These are phyloP conservation scores for Drosophila sturtevanti DNA, from an alignment of 1,140 invertebrate species.

Conservation along the genomic window DNA sequence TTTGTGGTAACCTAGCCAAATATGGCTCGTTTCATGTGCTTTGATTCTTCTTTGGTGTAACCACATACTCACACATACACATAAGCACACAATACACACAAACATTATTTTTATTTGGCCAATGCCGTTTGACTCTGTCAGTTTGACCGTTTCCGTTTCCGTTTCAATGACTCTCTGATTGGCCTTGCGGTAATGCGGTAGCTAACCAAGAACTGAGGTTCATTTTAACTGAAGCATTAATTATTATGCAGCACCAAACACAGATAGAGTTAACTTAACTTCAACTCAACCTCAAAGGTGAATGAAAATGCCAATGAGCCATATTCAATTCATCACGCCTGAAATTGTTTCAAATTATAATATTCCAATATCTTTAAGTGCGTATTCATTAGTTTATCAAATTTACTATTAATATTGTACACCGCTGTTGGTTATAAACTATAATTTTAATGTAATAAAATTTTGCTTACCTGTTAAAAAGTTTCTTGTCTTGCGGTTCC, in stretches of 20 bases:
- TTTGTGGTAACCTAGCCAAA: constrained; percentile 57
- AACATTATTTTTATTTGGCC: constrained; percentile 75
- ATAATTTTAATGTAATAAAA: neutral
- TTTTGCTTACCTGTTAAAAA: constrained; percentile 1
- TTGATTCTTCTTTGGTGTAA: constrained; percentile 13
- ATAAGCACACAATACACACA: constrained; percentile 14
- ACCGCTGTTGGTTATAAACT: neutral
- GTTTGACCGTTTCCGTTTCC: constrained; percentile 65
- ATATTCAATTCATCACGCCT: neutral
- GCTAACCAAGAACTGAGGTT: constrained; percentile 29
- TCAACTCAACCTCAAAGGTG: neutral
- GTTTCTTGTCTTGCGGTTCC: constrained; percentile 5
- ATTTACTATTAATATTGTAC: too few species aligned
- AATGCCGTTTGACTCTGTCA: constrained; percentile 74
- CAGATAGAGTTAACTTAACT: neutral
- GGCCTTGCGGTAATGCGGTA: constrained; percentile 63
- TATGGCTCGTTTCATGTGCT: constrained; percentile 24
- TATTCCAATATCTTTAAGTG: too few species aligned
- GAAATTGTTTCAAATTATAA: neutral
- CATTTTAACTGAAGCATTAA: constrained; percentile 53
- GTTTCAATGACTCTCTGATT: constrained; percentile 79
- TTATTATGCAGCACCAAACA: constrained; percentile 51
- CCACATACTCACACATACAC: constrained; percentile 3
- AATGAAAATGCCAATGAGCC: neutral
- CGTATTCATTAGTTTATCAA: too few species aligned